Evolutionary conservation across 2,113 vertebrate species (phyloP), one percentile per base, ranked within the genome.

Genomic region (Manacus vitellinus): DNA sequence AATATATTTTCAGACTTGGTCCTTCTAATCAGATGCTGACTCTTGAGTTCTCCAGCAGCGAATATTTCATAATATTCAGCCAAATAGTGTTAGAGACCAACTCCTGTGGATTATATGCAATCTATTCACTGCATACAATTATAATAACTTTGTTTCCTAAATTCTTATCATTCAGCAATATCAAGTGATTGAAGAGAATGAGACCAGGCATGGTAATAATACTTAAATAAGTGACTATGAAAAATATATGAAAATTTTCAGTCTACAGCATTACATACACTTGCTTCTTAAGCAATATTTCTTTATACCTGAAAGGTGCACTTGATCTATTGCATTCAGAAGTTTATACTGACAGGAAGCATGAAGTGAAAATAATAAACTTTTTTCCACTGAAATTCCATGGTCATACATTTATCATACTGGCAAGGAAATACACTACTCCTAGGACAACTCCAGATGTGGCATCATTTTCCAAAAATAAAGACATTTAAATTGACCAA

Each of bases 1-100:
- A 85, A 92, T 86, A 89, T 70, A 89, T 82, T 94, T 80, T 90
- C 83, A 66, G 76, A 52, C 81, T 52, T 72, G 56, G 58, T 67
- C 22, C 39, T 81, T 65, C 89, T 89, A 92, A 95, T 93, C 65
- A 92, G 82, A 88, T 85, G 79, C 75, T 91, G 72, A 81, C 44
- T 88, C 59, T 49, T 1, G 4, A 91, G 44, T 58, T 92, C 78
- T 80, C 65, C 61, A 71, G 68, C 22, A 84, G 84, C 91, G 47
- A 93, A 56, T 93, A 86, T 88, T 92, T 93, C 14, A 56, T 71
- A 81, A 56, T 49, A 75, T 59, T 66, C 72, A 91, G 41, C 8
- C 47, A 90, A 92, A 92, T 27, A 83, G 22, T 37, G 22, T 35
- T 66, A 83, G 30, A 94, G 24, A 52, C 44, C 75, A 70, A 4